Evolutionary conservation across 2,888 invertebrate genomes (phyloP).

Genomic region (Ectemnius continuus): DNA sequence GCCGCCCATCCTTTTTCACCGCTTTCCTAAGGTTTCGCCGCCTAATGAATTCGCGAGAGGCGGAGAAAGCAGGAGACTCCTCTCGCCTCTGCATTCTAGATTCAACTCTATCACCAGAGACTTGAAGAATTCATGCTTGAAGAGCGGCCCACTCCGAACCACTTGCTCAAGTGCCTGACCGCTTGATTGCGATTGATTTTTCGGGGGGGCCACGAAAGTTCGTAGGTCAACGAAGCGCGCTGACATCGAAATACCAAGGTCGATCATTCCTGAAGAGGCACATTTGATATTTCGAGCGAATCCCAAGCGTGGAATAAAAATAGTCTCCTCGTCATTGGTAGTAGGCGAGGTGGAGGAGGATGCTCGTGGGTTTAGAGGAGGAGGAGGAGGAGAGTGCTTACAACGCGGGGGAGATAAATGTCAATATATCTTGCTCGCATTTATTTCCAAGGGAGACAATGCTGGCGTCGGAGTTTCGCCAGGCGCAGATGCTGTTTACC

Average conservation of each 20-base stretch:
- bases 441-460: constrained; percentile 2
- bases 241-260: constrained; percentile 16
- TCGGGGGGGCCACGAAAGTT: not conserved
- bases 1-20: no score
- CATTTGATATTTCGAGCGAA: not conserved
- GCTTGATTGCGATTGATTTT: not conserved
- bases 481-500: constrained; percentile 2
- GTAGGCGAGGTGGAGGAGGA: constrained; percentile 25
- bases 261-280: not conserved
- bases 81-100: no score
- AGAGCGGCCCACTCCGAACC: no score
- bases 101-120: no score
- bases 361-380: constrained; percentile 14
- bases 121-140: no score
- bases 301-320: constrained; percentile 22
- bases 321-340: constrained; percentile 36
- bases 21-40: no score
- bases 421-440: constrained; percentile 1
- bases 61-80: no score
- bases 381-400: constrained; percentile 7
- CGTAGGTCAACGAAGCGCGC: not conserved
- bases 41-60: no score
- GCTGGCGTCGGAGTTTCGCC: not conserved
- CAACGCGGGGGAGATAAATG: constrained; percentile 25
- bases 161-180: no score